Conservation (phyloP, 2,797 vertebrate genomes). For the Muraenolepis orangiensis region DNA sequence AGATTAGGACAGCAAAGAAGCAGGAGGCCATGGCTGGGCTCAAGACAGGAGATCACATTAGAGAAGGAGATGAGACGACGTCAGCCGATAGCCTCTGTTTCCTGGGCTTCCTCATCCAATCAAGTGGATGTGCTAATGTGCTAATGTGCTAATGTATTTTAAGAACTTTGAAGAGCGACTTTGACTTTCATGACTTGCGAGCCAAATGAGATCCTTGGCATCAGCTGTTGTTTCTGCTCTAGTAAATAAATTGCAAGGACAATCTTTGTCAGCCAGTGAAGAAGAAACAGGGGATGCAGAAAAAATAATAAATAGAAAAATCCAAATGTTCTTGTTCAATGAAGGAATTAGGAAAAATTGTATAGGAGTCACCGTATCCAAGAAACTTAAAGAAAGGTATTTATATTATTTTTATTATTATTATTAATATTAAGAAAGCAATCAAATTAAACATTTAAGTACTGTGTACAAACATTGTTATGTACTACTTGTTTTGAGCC, state of each 20-base stretch:
- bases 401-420: too few relatives aligned
- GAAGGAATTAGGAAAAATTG: neutral
- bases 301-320: neutral
- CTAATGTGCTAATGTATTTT: conserved; percentile 6
- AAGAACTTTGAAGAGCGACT: conserved; percentile 13
- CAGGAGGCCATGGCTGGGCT: conserved; percentile 10
- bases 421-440: too few relatives aligned
- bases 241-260: conserved; percentile 12
- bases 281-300: neutral
- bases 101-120: conserved; percentile 4
- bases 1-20: conserved; percentile 15
- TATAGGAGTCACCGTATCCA: neutral
- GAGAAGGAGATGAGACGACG: conserved; percentile 22
- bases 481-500: neutral
- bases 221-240: conserved; percentile 12
- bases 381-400: neutral
- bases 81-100: conserved; percentile 21
- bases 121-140: conserved; percentile 7
- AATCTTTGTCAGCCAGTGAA: neutral
- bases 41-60: conserved; percentile 29
- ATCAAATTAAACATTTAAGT: neutral
- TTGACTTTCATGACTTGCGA: conserved; percentile 25
- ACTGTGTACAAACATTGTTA: neutral
- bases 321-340: neutral
- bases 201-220: conserved; percentile 36